phyloP scores from a whole-genome alignment of 2,113 vertebrate species.

The Recurvirostra avosetta region DNA sequence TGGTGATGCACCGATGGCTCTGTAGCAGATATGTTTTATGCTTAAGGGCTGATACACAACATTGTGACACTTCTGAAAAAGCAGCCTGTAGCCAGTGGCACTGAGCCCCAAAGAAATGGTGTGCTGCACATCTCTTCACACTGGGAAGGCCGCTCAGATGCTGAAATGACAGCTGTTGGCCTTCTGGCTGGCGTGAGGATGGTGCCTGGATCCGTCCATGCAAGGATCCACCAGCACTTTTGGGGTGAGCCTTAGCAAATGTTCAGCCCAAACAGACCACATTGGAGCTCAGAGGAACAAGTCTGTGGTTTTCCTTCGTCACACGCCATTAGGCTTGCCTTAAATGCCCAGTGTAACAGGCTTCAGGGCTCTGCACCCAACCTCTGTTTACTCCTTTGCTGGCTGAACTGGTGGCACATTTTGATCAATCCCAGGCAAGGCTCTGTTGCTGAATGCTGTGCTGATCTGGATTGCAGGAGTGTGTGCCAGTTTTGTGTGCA shows the following conservation, averaged over 20 bases:
- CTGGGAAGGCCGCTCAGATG: background rate
- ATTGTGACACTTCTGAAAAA: background rate
- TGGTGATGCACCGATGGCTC: background rate
- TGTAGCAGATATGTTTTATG: background rate
- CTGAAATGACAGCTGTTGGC: background rate
- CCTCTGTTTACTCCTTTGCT: background rate
- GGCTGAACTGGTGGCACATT: accelerated
- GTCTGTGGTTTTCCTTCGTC: background rate
- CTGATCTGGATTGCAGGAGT: background rate
- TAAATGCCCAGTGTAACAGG: background rate
- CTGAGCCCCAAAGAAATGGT: background rate
- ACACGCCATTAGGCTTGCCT: background rate
- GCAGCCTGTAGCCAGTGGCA: background rate
- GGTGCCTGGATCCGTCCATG: background rate
- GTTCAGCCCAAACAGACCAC: background rate
- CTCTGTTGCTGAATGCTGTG: background rate
- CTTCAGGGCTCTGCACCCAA: background rate
- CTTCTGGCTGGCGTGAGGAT: background rate
- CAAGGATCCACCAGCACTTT: background rate
- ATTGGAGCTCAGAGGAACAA: background rate
- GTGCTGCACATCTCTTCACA: background rate
- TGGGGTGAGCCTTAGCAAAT: background rate
- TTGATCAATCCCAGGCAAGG: background rate
- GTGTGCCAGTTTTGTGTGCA: background rate
- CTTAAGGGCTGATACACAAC: background rate